Base-by-base conservation (phyloP, 2,888 invertebrate genomes). In the Diadegma fenestrale region DNA sequence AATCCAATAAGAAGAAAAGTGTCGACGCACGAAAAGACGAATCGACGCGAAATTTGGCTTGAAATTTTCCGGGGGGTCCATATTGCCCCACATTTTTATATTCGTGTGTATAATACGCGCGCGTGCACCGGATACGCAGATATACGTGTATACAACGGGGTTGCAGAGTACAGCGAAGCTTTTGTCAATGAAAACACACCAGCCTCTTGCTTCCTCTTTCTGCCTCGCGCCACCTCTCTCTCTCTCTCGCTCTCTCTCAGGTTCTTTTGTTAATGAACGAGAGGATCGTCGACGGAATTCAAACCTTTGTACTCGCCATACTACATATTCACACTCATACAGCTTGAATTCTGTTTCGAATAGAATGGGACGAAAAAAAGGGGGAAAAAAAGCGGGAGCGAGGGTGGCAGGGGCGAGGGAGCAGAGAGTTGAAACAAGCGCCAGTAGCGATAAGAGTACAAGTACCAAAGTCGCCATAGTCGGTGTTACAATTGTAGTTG, bases 221-320 rank as follows among this genome's bases (percentile, higher is more conserved):
- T 54, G 10, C 37, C 51, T 30, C 37, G 30, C 64, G 8, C 51
- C 6, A 58, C 17, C 64, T 22, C 51, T 19, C 73, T 41, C 41
- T 43, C 14, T 61, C 26, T 41, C 26, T 30, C 22, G 22, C 54
- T 58, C 54, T 7, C 19, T 17, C 48, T 37, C 45, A 19, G 72
- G 64, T 72, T 43, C 80, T 72, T 80, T 80, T 80, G 80, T 80
- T 80, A 80, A 80, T 73, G 80, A 80, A 80, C 80, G 80, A 63
- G 75, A 80, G 72, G 51, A 64, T 80, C 72, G 72, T 66, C 72
- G 19, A 72, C 51, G 48, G 64, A 72, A 72, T 73, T 80, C 72
- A 64, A 72, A 51, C 43, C 64, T 80, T 80, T 54, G 72, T 51
- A 51, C 51, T 72, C 8, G 80, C 30, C 6, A 64, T 43, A 69